Evolutionary conservation across 2,888 invertebrate species (phyloP), one percentile per base, ranked within the genome.

Genomic region (Mythimna albipuncta): DNA sequence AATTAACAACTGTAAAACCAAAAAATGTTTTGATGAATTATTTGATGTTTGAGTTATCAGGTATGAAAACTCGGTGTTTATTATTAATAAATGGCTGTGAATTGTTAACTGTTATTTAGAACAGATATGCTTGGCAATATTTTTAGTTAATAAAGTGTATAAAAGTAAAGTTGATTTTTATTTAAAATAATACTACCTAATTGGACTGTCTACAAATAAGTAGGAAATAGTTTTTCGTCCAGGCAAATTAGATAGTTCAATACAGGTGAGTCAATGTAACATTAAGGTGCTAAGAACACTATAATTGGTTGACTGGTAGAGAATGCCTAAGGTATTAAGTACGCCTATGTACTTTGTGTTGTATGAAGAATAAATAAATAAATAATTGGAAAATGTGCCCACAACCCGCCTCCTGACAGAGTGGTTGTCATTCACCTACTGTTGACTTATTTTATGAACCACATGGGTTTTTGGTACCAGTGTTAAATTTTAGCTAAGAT

Each of bases 61-160:
- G 76, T 87, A 85, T n/a, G 82, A 81, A 38, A 84, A 85, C 77
- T 82, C 69, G 69, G 82, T 85, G 72, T 88, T 86, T 85, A 86
- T 89, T 78, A 92, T 92, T 92, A 89, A 93, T 93, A 87, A 93
- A 95, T 89, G 95, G 96, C 96, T 96, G 95, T 96, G 96, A 96
- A 95, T 93, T 95, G 94, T 95, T 95, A 94, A 92, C 88, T 94
- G 94, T 94, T 94, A 92, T 91, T 91, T 93, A 93, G 91, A 91
- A 89, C 87, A 90, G 88, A 92, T 92, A 91, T 92, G 91, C 95
- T 95, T 95, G 91, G 93, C 94, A 93, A 93, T 94, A 94, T 93
- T 93, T 93, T 94, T 90, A 90, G 92, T 93, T 91, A 92, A 92
- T 94, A 94, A 94, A 95, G 85, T 88, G 82, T 76, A 78, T 81